Percentiles rank a stretch among this genome's conserved stretches.
These are phyloP conservation scores for Sceloporus tristichus DNA, from an alignment of 2,113 vertebrate species.

Conservation along the genomic window DNA sequence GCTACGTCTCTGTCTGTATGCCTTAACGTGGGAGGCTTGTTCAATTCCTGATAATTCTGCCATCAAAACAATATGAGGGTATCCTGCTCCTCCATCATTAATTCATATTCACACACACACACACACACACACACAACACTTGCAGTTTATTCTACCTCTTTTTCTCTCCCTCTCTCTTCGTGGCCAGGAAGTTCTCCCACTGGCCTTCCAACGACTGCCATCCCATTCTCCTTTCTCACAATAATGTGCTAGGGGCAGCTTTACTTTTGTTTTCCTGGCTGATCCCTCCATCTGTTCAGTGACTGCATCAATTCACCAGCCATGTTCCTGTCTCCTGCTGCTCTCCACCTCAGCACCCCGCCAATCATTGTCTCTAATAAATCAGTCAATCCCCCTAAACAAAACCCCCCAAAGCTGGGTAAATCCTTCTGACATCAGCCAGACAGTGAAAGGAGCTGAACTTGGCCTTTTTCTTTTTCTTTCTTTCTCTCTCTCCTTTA, in stretches of 20 bases:
- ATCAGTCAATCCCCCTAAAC: constrained; percentile 72
- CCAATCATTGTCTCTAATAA: constrained; percentile 76
- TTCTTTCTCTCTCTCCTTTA: background rate
- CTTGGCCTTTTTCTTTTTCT: constrained; percentile 52
- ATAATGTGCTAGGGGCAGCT: constrained; percentile 80
- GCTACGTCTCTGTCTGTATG: too few species aligned
- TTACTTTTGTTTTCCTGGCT: constrained; percentile 79
- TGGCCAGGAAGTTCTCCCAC: constrained; percentile 63
- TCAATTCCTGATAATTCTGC: constrained; percentile 19
- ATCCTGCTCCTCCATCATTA: background rate
- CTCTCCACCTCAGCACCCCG: constrained; percentile 49
- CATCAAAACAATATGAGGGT: constrained; percentile 23
- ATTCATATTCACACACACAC: too few species aligned
- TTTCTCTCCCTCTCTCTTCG: background rate
- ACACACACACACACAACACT: background rate
- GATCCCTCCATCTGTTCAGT: constrained; percentile 78
- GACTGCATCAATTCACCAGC: constrained; percentile 73
- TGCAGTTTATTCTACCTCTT: too few species aligned
- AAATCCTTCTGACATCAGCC: constrained; percentile 81
- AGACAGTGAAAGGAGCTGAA: constrained; percentile 73
- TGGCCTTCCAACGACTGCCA: background rate
- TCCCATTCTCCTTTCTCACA: constrained; percentile 73
- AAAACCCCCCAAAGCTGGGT: constrained; percentile 78
- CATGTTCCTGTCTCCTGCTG: constrained; percentile 39
- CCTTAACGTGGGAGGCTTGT: background rate